Conservation (phyloP, 2,888 invertebrate genomes). For the Morpho deidamia region DNA sequence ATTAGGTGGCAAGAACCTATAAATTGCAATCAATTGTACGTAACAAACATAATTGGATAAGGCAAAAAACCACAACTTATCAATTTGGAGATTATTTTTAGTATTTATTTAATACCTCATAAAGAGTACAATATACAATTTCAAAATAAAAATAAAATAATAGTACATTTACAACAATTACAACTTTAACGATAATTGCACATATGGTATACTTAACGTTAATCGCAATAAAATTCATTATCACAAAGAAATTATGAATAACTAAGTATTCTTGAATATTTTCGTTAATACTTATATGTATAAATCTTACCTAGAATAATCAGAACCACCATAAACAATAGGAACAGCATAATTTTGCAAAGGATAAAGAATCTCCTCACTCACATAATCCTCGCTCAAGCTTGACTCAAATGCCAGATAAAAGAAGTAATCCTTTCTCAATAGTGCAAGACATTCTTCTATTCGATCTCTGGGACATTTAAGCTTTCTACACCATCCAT, state of each 20-base stretch:
- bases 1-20: constrained; percentile 53
- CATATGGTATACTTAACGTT: too few species aligned
- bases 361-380: constrained; percentile 55
- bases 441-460: constrained; percentile 43
- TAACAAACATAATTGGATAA: constrained; percentile 6
- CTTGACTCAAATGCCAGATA: constrained; percentile 62
- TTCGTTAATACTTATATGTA: too few species aligned
- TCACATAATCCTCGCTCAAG: constrained; percentile 54
- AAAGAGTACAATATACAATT: too few species aligned
- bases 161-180: too few species aligned
- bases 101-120: too few species aligned
- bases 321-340: constrained; percentile 83
- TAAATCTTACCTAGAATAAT: constrained; percentile 57
- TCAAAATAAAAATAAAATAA: too few species aligned
- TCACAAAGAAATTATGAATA: too few species aligned
- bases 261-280: too few species aligned
- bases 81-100: too few species aligned
- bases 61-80: too few species aligned
- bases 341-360: constrained; percentile 80
- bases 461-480: constrained; percentile 43
- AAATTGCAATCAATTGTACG: constrained; percentile 19
- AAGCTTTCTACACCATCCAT: constrained; percentile 50
- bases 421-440: constrained; percentile 54
- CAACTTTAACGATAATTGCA: too few species aligned
- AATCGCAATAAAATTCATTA: too few species aligned